Percentiles rank a stretch among this genome's conserved stretches.
These are phyloP conservation scores for Falco peregrinus DNA, from an alignment of 2,797 vertebrate genomes.

Conservation along the genomic window DNA sequence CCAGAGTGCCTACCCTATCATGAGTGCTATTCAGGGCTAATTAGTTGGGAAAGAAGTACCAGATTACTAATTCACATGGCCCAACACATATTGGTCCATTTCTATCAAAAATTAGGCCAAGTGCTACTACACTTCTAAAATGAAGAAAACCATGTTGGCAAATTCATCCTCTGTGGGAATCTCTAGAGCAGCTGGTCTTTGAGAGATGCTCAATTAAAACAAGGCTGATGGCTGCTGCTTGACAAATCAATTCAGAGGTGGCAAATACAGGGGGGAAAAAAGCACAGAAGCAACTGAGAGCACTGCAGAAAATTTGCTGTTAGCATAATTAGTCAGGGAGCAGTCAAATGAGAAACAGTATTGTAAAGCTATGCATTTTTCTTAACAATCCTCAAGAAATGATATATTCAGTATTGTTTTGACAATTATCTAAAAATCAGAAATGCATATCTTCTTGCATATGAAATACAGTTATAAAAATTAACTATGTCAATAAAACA, in stretches of 20 bases:
- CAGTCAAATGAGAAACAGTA: not conserved
- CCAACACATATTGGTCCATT: not conserved
- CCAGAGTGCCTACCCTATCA: not conserved
- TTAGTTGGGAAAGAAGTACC: not conserved
- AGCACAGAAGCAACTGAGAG: not conserved
- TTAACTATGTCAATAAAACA: not conserved
- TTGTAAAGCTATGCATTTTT: not conserved
- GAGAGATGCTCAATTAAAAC: not conserved
- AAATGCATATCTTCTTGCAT: not conserved
- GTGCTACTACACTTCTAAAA: not conserved
- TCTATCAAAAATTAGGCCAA: conserved; percentile 30
- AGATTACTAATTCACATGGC: conserved; percentile 16
- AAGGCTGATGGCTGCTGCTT: conserved; percentile 7
- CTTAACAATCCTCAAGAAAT: not conserved
- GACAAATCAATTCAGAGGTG: conserved; percentile 46
- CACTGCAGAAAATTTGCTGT: not conserved
- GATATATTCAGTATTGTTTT: not conserved
- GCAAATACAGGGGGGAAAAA: not conserved
- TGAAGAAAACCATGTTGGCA: not conserved
- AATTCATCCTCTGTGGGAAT: conserved; percentile 33
- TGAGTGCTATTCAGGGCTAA: not conserved
- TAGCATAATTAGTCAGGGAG: not conserved
- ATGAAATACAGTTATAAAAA: not conserved
- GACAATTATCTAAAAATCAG: not conserved
- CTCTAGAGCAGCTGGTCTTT: conserved; percentile 31